Evolutionary conservation across 2,888 invertebrate species (phyloP), one percentile per base, ranked within the genome.

Genomic region (Coecobrya sp.): DNA sequence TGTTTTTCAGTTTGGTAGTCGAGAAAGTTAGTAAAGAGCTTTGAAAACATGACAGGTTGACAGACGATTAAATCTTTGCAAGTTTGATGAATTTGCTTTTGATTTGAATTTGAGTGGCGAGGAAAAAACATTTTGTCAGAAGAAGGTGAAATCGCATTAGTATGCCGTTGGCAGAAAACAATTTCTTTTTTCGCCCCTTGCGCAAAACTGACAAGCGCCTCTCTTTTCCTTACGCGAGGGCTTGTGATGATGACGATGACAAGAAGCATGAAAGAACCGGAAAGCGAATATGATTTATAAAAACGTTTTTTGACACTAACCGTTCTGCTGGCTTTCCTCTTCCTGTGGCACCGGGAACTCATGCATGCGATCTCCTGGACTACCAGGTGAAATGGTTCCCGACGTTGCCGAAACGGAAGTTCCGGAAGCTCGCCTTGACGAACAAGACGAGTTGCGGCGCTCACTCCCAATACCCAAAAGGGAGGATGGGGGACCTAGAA

Each of bases 381-480:
- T 94, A 52, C 92, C 70, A 25, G 94, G 95, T 13, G 94, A 94
- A 52, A 93, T 70, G n/a, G 93, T 93, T 79, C 92, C 94, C 13
- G 94, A 94, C 11, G 93, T 89, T 49, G 87, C 93, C 25, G 91
- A 91, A 59, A 92, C 93, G 19, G 94, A 94, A 59, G 94, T 93
- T 52, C 94, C 94, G n/a, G 94, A 94, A 25, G 94, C 94, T 65
- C 94, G 86, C 22, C 94, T 25, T 0, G 94, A 94, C 4, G 93
- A 93, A 7, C 86, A 93, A 11, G 81, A 81, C 11, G 92, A 92
- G 85, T 86, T 92, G 62, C 93, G 36, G 30, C 93, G 65, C 11
- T 93, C 93, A 1, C 22, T 22, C 1, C 82, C 87, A 73, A 84
- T 73, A 11, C 89, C 84, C 16, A 87, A 27, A n/a, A 93, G 19